These are phyloP conservation scores for Heliconius charithonia DNA, from an alignment of 2,888 invertebrate species.

Conservation along the genomic window DNA sequence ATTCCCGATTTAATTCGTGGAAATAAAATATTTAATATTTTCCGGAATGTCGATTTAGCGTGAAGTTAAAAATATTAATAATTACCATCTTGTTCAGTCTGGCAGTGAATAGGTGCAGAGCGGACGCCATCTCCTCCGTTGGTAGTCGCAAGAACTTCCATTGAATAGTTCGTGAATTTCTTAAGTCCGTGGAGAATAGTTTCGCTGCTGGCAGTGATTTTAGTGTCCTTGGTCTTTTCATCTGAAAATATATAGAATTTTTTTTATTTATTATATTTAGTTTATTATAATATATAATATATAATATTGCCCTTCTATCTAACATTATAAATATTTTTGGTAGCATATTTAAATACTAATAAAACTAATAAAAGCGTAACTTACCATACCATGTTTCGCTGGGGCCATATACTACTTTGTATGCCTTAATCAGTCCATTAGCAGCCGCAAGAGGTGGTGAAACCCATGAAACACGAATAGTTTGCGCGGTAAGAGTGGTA, in stretches of 20 bases:
- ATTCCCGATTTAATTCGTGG: too few species aligned
- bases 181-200: conserved; percentile 96
- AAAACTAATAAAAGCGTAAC: conserved; percentile 58
- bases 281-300: too few species aligned
- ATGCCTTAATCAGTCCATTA: conserved; percentile 97
- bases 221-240: conserved; percentile 95
- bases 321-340: too few species aligned
- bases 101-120: conserved; percentile 93
- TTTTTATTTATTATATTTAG: neutral
- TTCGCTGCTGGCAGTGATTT: conserved; percentile 95
- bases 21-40: too few species aligned
- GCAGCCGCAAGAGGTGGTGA: conserved; percentile 96
- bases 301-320: neutral
- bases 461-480: conserved; percentile 96
- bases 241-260: conserved; percentile 77
- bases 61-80: neutral
- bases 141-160: conserved; percentile 97
- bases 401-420: conserved; percentile 96
- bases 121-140: conserved; percentile 97
- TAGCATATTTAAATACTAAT: too few species aligned
- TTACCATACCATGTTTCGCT: conserved; percentile 96
- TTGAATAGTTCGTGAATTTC: conserved; percentile 98
- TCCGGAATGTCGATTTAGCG: neutral
- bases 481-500: conserved; percentile 96
- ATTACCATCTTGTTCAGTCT: conserved; percentile 97